Evolutionary conservation across 2,888 invertebrate genomes (phyloP).

Genomic region (Dioctria rufipes): DNA sequence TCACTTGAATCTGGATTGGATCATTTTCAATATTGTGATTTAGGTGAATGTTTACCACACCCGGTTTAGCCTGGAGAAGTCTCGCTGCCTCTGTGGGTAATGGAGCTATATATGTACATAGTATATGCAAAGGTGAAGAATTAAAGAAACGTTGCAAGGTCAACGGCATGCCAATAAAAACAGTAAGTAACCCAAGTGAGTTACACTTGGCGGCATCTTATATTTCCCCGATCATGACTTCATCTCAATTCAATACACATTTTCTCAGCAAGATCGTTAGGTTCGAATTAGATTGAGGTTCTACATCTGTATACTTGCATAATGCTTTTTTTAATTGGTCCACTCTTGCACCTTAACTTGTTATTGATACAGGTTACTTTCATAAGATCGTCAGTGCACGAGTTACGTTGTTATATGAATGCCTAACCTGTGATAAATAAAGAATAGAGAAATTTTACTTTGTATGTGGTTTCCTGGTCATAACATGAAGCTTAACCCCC

Average conservation of each 20-base stretch:
- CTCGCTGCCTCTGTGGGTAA: constrained; percentile 10
- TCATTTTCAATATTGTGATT: constrained; percentile 13
- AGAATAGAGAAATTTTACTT: background rate
- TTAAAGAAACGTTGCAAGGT: constrained; percentile 39
- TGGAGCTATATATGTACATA: constrained; percentile 5
- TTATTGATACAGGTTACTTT: constrained; percentile 20
- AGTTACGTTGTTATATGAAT: background rate
- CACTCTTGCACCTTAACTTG: constrained; percentile 1
- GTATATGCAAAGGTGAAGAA: constrained; percentile 4
- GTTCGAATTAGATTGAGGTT: constrained; percentile 6
- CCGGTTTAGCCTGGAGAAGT: background rate
- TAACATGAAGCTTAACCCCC: no score
- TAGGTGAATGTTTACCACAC: constrained; percentile 6
- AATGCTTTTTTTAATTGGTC: background rate
- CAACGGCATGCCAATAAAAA: constrained; percentile 24
- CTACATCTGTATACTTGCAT: background rate
- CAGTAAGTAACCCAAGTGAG: background rate
- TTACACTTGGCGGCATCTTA: constrained; percentile 37
- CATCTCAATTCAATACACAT: background rate
- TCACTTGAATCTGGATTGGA: constrained; percentile 39
- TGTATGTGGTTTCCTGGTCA: constrained; percentile 2
- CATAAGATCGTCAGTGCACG: constrained; percentile 15
- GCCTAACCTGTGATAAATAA: background rate
- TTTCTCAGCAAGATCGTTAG: constrained; percentile 16
- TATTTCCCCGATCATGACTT: constrained; percentile 40